phyloP scores from a whole-genome alignment of 1,140 invertebrate species.

The Conus ventricosus region DNA sequence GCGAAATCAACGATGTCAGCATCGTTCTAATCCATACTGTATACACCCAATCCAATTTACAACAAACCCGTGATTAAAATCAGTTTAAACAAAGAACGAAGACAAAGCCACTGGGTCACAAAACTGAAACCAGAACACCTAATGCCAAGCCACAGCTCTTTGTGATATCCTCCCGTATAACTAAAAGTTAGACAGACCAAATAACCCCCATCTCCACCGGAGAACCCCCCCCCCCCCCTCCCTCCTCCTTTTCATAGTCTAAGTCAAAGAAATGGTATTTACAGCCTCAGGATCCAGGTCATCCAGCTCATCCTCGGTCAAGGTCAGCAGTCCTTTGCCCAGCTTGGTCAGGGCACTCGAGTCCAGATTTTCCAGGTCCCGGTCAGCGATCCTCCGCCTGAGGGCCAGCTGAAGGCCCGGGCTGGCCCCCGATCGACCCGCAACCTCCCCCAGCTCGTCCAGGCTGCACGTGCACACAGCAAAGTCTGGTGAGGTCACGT shows the following conservation, averaged over 20 bases:
- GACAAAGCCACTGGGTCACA: no score
- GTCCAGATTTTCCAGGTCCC: constrained; percentile 25
- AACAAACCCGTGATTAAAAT: no score
- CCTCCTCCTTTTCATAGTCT: no score
- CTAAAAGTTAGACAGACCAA: neutral
- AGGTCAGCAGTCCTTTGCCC: constrained; percentile 28
- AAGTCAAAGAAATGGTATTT: neutral
- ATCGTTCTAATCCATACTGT: no score
- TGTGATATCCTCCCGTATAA: no score
- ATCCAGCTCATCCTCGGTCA: constrained; percentile 27
- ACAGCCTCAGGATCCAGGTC: constrained; percentile 26
- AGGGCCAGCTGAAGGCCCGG: constrained; percentile 32
- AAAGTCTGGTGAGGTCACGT: no score
- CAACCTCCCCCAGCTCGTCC: constrained; percentile 21
- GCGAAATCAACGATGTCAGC: no score
- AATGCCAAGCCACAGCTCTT: no score
- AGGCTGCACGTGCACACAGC: constrained; percentile 23
- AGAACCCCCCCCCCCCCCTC: no score
- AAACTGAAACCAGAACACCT: no score
- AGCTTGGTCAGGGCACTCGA: constrained; percentile 16
- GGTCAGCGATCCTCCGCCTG: constrained; percentile 14
- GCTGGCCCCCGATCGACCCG: neutral
- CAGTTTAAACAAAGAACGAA: no score
- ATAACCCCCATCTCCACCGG: neutral
- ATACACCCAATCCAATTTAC: no score